phyloP scores from a whole-genome alignment of 2,888 invertebrate species.

The Agrotis clavis region DNA sequence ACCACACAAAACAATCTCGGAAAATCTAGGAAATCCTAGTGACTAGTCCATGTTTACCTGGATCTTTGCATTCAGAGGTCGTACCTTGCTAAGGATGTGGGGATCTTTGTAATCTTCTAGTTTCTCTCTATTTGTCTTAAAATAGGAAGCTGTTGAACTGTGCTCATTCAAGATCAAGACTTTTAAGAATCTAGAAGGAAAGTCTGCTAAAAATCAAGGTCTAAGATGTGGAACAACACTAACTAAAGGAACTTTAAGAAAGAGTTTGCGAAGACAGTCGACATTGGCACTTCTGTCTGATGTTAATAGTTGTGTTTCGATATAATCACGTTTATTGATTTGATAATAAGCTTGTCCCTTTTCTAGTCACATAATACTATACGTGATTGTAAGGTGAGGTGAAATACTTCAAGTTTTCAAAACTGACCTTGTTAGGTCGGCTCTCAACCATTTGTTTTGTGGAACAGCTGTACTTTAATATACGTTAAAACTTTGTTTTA shows the following conservation, averaged over 20 bases:
- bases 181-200: neutral
- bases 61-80: too few species aligned
- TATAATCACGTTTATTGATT: constrained; percentile 63
- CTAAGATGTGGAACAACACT: neutral
- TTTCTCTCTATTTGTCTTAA: too few species aligned
- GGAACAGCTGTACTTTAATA: neutral
- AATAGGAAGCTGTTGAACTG: neutral
- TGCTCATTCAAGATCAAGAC: neutral
- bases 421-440: constrained; percentile 1
- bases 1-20: too few species aligned
- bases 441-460: neutral
- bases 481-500: too few species aligned
- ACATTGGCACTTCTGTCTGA: constrained; percentile 19
- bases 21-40: too few species aligned
- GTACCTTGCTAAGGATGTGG: neutral
- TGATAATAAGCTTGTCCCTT: constrained; percentile 60
- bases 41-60: too few species aligned
- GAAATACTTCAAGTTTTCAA: constrained; percentile 31
- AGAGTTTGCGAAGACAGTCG: neutral
- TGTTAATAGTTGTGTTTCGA: constrained; percentile 13
- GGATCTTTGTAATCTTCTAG: neutral
- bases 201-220: neutral
- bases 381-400: neutral
- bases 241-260: too few species aligned
- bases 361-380: constrained; percentile 43